phyloP scores from a whole-genome alignment of 1,140 invertebrate species.

The Dendroctonus ponderosae region DNA sequence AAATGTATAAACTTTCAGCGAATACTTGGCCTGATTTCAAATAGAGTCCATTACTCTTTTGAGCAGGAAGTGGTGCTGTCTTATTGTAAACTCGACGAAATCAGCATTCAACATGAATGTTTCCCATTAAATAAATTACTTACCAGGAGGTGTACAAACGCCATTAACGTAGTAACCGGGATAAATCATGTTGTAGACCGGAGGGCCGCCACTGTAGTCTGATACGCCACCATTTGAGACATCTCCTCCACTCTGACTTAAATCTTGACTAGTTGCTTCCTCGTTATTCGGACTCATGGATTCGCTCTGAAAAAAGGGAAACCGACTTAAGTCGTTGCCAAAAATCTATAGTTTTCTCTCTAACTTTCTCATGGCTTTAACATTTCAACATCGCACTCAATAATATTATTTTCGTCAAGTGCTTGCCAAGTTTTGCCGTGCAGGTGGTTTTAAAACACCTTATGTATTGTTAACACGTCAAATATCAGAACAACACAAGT shows the following conservation, averaged over 20 bases:
- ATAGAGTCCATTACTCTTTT: slow-evolving; percentile 13
- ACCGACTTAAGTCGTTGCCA: too few species aligned
- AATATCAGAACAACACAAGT: too few species aligned
- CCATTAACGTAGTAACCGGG: slow-evolving; percentile 43
- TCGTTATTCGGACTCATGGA: slow-evolving; percentile 49
- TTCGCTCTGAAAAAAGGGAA: slow-evolving; percentile 43
- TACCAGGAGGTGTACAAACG: slow-evolving; percentile 34
- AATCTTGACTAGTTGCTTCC: slow-evolving; percentile 44
- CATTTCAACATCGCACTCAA: slow-evolving; percentile 1
- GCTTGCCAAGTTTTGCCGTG: neutral
- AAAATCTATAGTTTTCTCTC: too few species aligned
- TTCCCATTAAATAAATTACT: slow-evolving; percentile 2
- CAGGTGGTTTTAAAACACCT: too few species aligned
- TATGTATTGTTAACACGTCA: too few species aligned
- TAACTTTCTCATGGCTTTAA: neutral
- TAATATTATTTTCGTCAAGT: neutral
- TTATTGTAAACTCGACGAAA: neutral
- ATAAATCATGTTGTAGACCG: slow-evolving; percentile 44
- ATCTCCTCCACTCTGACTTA: slow-evolving; percentile 38
- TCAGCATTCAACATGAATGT: neutral
- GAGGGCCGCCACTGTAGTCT: slow-evolving; percentile 34
- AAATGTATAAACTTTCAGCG: slow-evolving; percentile 1
- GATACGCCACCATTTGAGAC: slow-evolving; percentile 36
- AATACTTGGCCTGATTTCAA: slow-evolving; percentile 17
- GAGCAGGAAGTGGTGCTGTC: slow-evolving; percentile 7